Percentiles rank a stretch among this genome's conserved stretches.
These are phyloP conservation scores for Crocuta crocuta DNA, from an alignment of 2,113 vertebrate genomes.

Conservation along the genomic window DNA sequence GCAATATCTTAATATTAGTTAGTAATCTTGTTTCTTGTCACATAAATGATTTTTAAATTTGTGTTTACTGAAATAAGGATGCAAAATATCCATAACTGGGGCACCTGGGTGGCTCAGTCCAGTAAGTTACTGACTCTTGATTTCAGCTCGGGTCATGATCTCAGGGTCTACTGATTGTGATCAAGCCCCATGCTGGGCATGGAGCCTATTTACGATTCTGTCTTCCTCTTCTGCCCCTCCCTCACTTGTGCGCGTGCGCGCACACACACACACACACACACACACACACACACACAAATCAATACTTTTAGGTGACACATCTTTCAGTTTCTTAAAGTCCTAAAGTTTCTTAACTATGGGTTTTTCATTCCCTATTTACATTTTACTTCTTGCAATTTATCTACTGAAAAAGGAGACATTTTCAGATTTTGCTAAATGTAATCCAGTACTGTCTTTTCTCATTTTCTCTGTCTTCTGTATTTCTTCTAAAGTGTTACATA, in stretches of 20 bases:
- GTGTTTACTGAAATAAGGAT: background rate
- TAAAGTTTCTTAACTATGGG: background rate
- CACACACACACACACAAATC: background rate
- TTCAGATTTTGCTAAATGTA: background rate
- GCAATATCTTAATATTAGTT: background rate
- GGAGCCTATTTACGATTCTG: too few species aligned
- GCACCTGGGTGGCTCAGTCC: too few species aligned
- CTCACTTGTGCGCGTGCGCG: too few species aligned
- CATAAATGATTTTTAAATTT: slow-evolving; percentile 20
- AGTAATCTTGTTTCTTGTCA: background rate
- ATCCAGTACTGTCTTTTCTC: background rate
- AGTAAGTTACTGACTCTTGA: too few species aligned
- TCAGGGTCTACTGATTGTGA: too few species aligned
- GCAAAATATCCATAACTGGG: background rate
- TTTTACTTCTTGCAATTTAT: background rate
- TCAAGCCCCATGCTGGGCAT: too few species aligned
- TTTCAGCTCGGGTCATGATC: too few species aligned
- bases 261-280: too few species aligned
- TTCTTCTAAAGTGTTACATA: background rate
- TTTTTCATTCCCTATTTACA: background rate
- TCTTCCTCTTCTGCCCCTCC: too few species aligned
- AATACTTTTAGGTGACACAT: background rate
- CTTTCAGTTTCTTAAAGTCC: background rate
- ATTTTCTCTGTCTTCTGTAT: background rate
- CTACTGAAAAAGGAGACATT: background rate